A percentile compares a stretch with the other conserved stretches of the same genome.
Evolutionary conservation across 35 echinoderm and acorn worm species (phyloP).

Genomic region (Amphiura filiformis): DNA sequence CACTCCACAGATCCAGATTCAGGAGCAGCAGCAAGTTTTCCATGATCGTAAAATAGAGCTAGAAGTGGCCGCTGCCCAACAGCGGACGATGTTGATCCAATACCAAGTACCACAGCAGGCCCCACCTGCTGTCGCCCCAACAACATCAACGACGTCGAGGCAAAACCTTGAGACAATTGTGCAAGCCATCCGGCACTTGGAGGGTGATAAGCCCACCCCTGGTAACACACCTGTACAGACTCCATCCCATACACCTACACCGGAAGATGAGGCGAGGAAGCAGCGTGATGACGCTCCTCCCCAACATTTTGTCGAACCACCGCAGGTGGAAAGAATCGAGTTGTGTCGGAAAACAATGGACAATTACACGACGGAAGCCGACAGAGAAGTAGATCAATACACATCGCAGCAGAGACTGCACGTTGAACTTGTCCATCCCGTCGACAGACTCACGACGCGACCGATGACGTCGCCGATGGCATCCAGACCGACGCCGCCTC

Average conservation of each 20-base stretch:
- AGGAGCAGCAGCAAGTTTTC: constrained; percentile 32
- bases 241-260: constrained; percentile 83
- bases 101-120: constrained; percentile 41
- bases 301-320: constrained; percentile 27
- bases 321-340: constrained; percentile 33
- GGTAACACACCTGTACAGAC: constrained; percentile 88
- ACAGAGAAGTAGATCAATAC: constrained; percentile 27
- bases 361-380: constrained; percentile 10
- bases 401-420: constrained; percentile 56
- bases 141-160: constrained; percentile 64
- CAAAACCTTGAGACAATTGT: constrained; percentile 95
- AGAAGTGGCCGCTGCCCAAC: constrained; percentile 38
- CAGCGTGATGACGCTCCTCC: constrained; percentile 51
- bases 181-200: constrained; percentile 92
- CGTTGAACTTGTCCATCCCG: constrained; percentile 86
- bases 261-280: constrained; percentile 73
- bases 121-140: constrained; percentile 50
- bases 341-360: constrained; percentile 18
- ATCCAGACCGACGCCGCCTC: not conserved
- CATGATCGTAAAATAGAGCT: constrained; percentile 7
- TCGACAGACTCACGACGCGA: constrained; percentile 77
- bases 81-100: constrained; percentile 46
- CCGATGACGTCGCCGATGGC: not conserved
- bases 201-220: constrained; percentile 64
- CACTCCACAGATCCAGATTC: constrained; percentile 28